Conservation (phyloP, 2,888 invertebrate species). For the Cantharis lateralis region DNA sequence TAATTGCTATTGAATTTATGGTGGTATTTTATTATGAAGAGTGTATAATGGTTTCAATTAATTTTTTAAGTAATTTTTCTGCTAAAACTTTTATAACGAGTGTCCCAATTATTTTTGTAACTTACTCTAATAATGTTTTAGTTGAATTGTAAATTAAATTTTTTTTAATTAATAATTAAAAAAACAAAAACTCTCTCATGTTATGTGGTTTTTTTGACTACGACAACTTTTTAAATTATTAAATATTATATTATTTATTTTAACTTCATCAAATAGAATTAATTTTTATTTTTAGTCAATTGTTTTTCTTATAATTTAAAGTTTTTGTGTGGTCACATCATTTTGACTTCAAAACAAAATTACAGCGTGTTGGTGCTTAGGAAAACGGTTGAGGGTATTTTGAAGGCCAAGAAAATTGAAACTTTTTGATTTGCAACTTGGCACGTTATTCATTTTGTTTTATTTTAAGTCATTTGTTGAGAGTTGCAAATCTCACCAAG, state of each 20-base stretch:
- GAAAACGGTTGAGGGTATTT: conserved; percentile 17
- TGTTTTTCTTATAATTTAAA: not conserved
- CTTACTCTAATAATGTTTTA: not conserved
- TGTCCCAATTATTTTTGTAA: not conserved
- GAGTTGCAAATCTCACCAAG: not conserved
- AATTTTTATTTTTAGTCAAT: not conserved
- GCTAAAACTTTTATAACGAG: not conserved
- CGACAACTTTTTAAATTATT: not conserved
- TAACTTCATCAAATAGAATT: not conserved
- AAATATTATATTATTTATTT: not conserved
- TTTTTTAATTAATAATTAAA: not conserved
- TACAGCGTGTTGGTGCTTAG: conserved; percentile 18
- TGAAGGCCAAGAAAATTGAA: not conserved
- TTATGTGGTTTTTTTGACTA: not conserved
- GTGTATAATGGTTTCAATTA: not conserved
- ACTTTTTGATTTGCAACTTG: not conserved
- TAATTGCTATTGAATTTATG: not conserved
- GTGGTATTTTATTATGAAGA: not conserved
- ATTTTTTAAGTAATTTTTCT: not conserved
- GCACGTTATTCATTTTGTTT: not conserved
- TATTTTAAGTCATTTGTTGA: not conserved
- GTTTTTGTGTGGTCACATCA: conserved; percentile 21
- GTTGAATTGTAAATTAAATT: not conserved
- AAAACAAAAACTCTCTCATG: not conserved
- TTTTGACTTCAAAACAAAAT: conserved; percentile 4